Conservation (phyloP, 1,140 invertebrate genomes). For the Penaeus indicus region DNA sequence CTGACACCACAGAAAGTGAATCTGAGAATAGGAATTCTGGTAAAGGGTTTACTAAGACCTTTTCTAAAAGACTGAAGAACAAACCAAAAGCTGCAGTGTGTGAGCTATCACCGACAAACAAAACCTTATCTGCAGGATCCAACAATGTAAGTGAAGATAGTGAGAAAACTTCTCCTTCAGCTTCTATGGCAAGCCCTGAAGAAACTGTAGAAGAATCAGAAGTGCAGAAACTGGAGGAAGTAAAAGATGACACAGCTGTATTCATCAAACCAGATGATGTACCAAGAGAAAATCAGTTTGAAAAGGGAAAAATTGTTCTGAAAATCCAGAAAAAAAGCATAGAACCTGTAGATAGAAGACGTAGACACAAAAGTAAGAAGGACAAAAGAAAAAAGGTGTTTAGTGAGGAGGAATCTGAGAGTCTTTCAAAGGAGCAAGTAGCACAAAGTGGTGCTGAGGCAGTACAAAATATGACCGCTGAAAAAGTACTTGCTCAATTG, state of each 20-base stretch:
- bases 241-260: too few species aligned
- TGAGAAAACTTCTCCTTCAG: too few species aligned
- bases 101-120: background rate
- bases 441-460: constrained; percentile 1
- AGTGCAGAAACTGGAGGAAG: too few species aligned
- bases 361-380: background rate
- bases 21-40: constrained; percentile 45
- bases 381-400: background rate
- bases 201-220: too few species aligned
- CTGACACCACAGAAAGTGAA: constrained; percentile 58
- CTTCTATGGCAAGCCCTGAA: too few species aligned
- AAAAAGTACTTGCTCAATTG: background rate
- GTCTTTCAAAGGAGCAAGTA: background rate
- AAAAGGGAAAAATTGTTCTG: too few species aligned
- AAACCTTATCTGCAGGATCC: background rate
- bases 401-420: background rate
- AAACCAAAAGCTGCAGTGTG: background rate
- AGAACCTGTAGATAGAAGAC: too few species aligned
- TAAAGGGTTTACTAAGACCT: constrained; percentile 39
- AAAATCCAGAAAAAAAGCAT: too few species aligned
- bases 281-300: too few species aligned
- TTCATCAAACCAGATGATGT: too few species aligned
- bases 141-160: too few species aligned
- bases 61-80: constrained; percentile 4
- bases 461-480: background rate